These are phyloP conservation scores for Oreochromis mossambicus DNA, from an alignment of 2,797 vertebrate genomes.

Conservation along the genomic window DNA sequence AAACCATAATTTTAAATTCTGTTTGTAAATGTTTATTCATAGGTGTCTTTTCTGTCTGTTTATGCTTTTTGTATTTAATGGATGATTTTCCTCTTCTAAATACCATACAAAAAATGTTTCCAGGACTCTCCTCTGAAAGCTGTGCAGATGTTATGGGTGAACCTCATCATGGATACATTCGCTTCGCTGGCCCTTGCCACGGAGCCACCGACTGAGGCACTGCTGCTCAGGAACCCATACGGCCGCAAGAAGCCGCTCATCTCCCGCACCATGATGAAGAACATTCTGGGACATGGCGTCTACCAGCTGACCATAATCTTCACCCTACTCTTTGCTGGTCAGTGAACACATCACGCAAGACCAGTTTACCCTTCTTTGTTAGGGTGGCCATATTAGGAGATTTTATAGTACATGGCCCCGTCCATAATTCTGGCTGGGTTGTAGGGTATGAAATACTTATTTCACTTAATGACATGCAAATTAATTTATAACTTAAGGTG, in stretches of 20 bases:
- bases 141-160: constrained; percentile 98
- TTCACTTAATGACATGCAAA: not conserved
- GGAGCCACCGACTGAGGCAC: constrained; percentile 89
- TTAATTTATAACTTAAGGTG: not conserved
- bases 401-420: not conserved
- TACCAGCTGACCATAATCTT: constrained; percentile 95
- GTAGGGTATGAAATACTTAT: not conserved
- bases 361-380: not conserved
- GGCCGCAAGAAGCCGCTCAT: constrained; percentile 95
- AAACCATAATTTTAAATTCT: not conserved
- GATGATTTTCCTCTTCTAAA: not conserved
- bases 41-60: not conserved
- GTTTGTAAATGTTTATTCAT: not conserved
- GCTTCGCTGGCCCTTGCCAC: constrained; percentile 93
- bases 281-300: constrained; percentile 91
- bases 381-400: not conserved
- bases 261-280: constrained; percentile 98
- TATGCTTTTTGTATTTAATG: not conserved
- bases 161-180: constrained; percentile 98
- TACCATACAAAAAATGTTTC: not conserved
- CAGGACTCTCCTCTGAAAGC: constrained; percentile 91
- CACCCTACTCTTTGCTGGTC: constrained; percentile 90
- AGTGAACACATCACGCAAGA: constrained; percentile 47
- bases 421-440: not conserved
- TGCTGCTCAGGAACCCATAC: constrained; percentile 89